Evolutionary conservation across 2,113 vertebrate species (phyloP).

Genomic region (Polypterus bichir): DNA sequence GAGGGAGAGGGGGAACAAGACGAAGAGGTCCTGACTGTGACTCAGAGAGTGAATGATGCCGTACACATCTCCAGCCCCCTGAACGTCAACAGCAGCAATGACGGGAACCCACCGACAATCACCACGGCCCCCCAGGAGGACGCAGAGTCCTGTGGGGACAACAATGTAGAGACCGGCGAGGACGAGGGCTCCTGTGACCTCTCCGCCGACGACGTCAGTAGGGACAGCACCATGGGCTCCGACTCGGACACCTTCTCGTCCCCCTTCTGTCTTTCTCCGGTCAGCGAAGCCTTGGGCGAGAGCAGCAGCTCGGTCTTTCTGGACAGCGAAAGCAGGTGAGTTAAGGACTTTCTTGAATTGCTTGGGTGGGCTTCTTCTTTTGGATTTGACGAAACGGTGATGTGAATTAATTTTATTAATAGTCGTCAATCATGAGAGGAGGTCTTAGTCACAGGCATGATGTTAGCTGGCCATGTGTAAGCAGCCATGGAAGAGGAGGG

Average conservation of each 20-base stretch:
- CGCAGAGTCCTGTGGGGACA: conserved; percentile 31
- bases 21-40: conserved; percentile 15
- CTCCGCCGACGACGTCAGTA: conserved; percentile 74
- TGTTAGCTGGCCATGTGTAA: no score
- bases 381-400: no score
- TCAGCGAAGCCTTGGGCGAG: conserved; percentile 75
- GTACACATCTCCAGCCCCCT: conserved; percentile 13
- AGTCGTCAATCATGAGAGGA: no score
- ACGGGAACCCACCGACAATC: conserved; percentile 29
- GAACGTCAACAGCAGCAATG: conserved; percentile 46
- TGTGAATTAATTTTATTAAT: no score
- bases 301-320: conserved; percentile 73
- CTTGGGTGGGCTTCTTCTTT: no score
- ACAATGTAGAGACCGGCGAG: conserved; percentile 28
- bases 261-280: conserved; percentile 85
- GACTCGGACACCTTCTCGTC: conserved; percentile 92
- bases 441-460: no score
- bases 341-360: no score
- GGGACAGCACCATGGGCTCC: conserved; percentile 83
- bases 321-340: conserved; percentile 75
- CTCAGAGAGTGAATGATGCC: conserved; percentile 19
- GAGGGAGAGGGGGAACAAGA: conserved; percentile 25
- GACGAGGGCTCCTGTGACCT: conserved; percentile 80
- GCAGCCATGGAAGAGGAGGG: no score
- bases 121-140: conserved; percentile 41